Evolutionary conservation across 2,113 vertebrate species (phyloP), one percentile per base, ranked within the genome.

Genomic region (Cottus gobio): DNA sequence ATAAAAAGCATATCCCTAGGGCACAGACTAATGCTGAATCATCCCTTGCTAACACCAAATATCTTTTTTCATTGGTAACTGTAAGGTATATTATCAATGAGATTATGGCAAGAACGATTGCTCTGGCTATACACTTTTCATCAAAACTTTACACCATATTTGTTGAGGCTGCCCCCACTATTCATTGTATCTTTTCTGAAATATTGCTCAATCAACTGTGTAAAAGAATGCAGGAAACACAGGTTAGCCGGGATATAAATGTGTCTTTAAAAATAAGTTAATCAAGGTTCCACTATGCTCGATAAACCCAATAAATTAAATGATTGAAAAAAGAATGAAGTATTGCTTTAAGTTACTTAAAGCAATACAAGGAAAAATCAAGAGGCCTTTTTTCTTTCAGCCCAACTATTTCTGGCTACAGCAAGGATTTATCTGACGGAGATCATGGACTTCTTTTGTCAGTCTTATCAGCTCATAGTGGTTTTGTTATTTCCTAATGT

Each of bases 401-500:
- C 24, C 30, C 28, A 31, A 8, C 56, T 30, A 1, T 50, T 22
- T 60, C 16, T 60, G 52, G 30, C 57, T 39, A 1, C 39, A 42
- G 46, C 48, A 56, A 15, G 48, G 63, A 54, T 42, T 36, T 57
- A 12, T 34, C 7, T 30, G 77, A n/a, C 31, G 44, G 24, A 64
- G 24, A 60, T 60, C 26, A 64, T 13, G 13, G 28, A 18, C 37
- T 24, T 37, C 63, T 76, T 75, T 84, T 73, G 71, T 86, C 61
- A 15, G 18, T 37, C 58, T 79, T 63, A 74, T 85, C 74, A 20
- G 65, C 61, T 69, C 36, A 24, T 26, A 2, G n/a, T 56, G 60
- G 48, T 68, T 67, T 58, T 75, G 26, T 75, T 37, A 75, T 85
- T 79, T 87, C 79, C 72, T 63, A 61, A 36, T 36, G 60, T 84